Evolutionary conservation across 2,888 invertebrate genomes (phyloP), one percentile per base, ranked within the genome.

Genomic region (Drosophila stalkeri): DNA sequence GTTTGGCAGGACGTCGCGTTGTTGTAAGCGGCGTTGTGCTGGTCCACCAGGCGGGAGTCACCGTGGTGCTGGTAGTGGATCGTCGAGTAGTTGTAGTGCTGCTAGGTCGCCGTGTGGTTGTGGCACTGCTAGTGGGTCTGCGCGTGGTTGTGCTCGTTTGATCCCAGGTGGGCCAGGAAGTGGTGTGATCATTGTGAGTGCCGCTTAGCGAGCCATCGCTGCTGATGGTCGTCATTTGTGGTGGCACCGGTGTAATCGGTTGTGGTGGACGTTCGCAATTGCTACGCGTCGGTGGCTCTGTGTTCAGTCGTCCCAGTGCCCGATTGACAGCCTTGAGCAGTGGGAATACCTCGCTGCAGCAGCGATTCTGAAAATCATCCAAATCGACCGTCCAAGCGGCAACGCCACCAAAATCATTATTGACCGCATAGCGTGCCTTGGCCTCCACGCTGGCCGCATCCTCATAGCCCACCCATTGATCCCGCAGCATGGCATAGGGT

Each of bases 401-500:
- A 11, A 96, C 96, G 6, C 98, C 98, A 0, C 96, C 97, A 70
- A 96, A 95, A 0, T 96, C 96, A 89, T 95, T 94, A 7, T 94
- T 94, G 69, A 95, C 93, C 1, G 97, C 96, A 94, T 96, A 98
- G 80, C 95, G 89, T 75, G 96, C 96, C 93, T 97, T 97, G 78
- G 95, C 95, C 70, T 94, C 95, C 18, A 98, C 94, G 16, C 97
- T 97, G 68, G 95, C 95, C 0, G 95, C 94, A 92, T 98, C 97
- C 90, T 98, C 98, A 90, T 95, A 98, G 47, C 98, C 97, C 43
- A 98, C 97, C 97, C 98, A 98, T 90, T 98, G 98, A 84, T 97
- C 95, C 49, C 95, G 95, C 11, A 94, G 94, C 92, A 96, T 96
- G 0, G 98, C 96, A 90, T 96, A 97, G 0, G 98, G 97, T 1